Evolutionary conservation across 1,140 invertebrate species (phyloP).

Genomic region (Drosophila nikananu): DNA sequence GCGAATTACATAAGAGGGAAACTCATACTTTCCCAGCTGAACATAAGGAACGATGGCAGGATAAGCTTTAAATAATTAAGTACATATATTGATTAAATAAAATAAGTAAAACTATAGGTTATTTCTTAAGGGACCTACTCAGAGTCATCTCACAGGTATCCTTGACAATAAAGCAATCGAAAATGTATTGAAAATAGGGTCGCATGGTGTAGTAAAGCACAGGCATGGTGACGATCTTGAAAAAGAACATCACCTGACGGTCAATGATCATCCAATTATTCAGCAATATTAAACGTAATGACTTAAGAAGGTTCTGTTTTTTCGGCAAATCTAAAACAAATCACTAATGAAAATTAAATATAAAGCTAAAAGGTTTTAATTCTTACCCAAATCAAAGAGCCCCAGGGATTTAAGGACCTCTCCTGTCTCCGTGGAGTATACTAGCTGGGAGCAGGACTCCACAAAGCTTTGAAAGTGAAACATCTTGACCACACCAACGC

Average conservation of each 20-base stretch:
- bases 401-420: slow-evolving; percentile 46
- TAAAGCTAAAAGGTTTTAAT: rapidly evolving
- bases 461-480: slow-evolving; percentile 55
- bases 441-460: slow-evolving; percentile 32
- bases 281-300: slow-evolving; percentile 40
- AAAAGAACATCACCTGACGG: slow-evolving; percentile 73
- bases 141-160: slow-evolving; percentile 68
- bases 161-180: slow-evolving; percentile 57
- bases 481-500: slow-evolving; percentile 65
- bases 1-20: slow-evolving; percentile 60
- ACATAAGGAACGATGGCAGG: slow-evolving; percentile 65
- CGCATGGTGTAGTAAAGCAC: slow-evolving; percentile 60
- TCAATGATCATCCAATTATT: slow-evolving; percentile 58
- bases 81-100: too few species aligned
- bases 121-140: slow-evolving; percentile 27
- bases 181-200: slow-evolving; percentile 70
- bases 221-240: slow-evolving; percentile 69
- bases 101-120: background rate
- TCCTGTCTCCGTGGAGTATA: slow-evolving; percentile 50
- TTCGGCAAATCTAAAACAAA: slow-evolving; percentile 31
- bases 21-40: slow-evolving; percentile 50
- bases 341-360: rapidly evolving
- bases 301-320: slow-evolving; percentile 25
- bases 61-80: slow-evolving; percentile 45
- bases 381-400: slow-evolving; percentile 62